Conservation (phyloP, 2,113 vertebrate species). For the Scytalopus superciliaris region DNA sequence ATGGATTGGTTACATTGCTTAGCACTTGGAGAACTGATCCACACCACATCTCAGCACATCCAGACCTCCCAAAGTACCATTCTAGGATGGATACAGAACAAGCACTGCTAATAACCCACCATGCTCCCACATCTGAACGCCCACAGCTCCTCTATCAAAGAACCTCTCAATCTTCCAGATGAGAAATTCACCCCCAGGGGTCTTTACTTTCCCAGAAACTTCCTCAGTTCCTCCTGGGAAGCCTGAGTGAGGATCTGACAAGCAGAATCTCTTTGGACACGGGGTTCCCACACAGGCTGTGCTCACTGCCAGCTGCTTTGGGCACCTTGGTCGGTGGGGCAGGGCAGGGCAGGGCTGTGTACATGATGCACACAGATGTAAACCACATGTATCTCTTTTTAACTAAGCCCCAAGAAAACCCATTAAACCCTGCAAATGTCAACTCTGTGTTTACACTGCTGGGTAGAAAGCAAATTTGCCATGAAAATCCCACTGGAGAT, state of each 20-base stretch:
- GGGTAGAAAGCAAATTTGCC: conserved; percentile 42
- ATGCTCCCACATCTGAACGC: fast-evolving
- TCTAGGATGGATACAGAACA: neutral
- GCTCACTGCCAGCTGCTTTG: neutral
- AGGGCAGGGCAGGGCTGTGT: neutral
- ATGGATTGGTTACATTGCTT: neutral
- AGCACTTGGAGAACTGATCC: neutral
- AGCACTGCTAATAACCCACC: neutral
- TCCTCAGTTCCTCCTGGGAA: neutral
- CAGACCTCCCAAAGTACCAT: neutral
- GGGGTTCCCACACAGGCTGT: neutral
- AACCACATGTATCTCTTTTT: neutral
- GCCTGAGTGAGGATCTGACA: neutral
- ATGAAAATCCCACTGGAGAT: neutral
- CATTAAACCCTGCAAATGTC: conserved; percentile 56
- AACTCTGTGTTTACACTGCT: conserved; percentile 26
- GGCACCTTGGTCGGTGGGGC: neutral
- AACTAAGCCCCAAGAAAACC: conserved; percentile 29
- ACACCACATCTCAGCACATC: fast-evolving
- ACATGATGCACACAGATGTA: neutral
- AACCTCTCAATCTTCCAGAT: neutral
- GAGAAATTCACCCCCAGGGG: neutral
- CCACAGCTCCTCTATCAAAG: fast-evolving
- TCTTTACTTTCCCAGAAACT: neutral
- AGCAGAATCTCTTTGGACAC: neutral